These are phyloP conservation scores for Leptestheria dahalacensis DNA, from an alignment of 1,140 invertebrate genomes.

Conservation along the genomic window DNA sequence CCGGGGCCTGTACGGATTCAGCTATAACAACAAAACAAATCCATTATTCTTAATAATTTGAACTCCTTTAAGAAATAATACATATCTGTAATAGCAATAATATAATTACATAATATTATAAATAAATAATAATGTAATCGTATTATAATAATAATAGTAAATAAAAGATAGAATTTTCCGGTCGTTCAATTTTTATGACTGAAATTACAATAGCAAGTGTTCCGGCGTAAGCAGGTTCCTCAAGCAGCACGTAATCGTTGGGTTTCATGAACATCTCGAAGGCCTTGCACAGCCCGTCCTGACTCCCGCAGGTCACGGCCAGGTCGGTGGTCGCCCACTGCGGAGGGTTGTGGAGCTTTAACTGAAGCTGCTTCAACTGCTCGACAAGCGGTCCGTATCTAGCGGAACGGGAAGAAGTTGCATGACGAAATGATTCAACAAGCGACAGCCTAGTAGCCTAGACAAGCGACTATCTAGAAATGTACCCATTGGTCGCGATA, in stretches of 20 bases:
- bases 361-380: slow-evolving; percentile 45
- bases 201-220: slow-evolving; percentile 46
- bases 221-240: slow-evolving; percentile 51
- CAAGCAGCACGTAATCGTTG: slow-evolving; percentile 52
- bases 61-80: no score
- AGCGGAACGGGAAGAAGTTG: slow-evolving; percentile 8
- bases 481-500: slow-evolving; percentile 51
- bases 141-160: slow-evolving; percentile 14
- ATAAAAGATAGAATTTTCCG: not conserved
- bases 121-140: no score
- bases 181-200: not conserved
- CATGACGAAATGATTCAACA: not conserved
- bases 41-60: no score
- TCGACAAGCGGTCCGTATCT: slow-evolving; percentile 44
- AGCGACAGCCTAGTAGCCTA: slow-evolving; percentile 6
- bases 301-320: slow-evolving; percentile 51
- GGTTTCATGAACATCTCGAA: slow-evolving; percentile 46
- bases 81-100: no score
- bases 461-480: not conserved
- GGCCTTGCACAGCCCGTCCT: slow-evolving; percentile 58
- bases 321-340: slow-evolving; percentile 41
- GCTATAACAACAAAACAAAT: slow-evolving; percentile 21
- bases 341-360: slow-evolving; percentile 46
- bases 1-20: slow-evolving; percentile 25
- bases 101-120: no score